Evolutionary conservation across 2,888 invertebrate genomes (phyloP).

Genomic region (Cerastoderma edule): DNA sequence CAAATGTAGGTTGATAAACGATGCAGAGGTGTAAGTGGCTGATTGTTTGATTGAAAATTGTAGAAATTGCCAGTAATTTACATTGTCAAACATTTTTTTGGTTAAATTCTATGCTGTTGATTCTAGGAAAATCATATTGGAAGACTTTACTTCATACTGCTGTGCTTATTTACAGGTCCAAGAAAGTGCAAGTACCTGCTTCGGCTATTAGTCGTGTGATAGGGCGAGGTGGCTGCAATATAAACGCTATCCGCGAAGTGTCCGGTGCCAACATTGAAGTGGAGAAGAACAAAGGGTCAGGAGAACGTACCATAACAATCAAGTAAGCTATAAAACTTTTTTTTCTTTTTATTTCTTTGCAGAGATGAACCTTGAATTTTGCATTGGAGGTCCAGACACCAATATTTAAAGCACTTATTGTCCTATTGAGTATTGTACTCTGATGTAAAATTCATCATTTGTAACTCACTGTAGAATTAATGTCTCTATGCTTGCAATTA

Average conservation of each 20-base stretch:
- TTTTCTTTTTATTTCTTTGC: neutral
- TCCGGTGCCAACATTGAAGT: slow-evolving; percentile 99
- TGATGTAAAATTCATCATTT: too few species aligned
- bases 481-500: too few species aligned
- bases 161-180: slow-evolving; percentile 83
- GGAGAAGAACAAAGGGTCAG: slow-evolving; percentile 91
- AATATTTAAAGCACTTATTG: too few species aligned
- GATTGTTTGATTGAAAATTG: neutral
- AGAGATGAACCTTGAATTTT: too few species aligned
- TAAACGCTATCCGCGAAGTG: slow-evolving; percentile 97
- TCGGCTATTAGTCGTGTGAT: slow-evolving; percentile 98
- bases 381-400: too few species aligned
- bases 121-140: neutral
- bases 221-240: slow-evolving; percentile 98
- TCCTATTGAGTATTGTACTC: neutral
- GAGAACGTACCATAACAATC: slow-evolving; percentile 93
- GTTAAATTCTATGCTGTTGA: too few species aligned
- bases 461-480: too few species aligned
- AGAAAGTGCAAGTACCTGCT: slow-evolving; percentile 96
- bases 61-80: too few species aligned
- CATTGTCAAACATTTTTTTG: too few species aligned
- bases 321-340: slow-evolving; percentile 87
- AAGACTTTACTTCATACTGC: neutral
- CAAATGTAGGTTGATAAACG: neutral
- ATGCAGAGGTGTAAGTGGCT: neutral